A percentile compares a stretch with the other conserved stretches of the same genome.
These are phyloP conservation scores for Phorcus lineatus DNA, from an alignment of 2,888 invertebrate genomes.

Conservation along the genomic window DNA sequence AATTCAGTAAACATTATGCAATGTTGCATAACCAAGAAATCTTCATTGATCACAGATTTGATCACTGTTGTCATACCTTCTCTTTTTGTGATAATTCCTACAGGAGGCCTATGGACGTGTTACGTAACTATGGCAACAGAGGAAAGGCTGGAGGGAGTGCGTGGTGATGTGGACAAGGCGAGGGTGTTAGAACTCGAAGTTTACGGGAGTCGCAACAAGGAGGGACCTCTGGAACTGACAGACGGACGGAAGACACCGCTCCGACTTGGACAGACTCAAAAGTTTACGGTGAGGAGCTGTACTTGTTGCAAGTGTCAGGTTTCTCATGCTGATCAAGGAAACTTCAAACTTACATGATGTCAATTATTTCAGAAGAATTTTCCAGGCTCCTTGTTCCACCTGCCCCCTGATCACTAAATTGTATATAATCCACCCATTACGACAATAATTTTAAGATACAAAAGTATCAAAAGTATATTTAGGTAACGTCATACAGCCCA, in stretches of 20 bases:
- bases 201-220: constrained; percentile 57
- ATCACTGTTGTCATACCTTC: no score
- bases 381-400: no score
- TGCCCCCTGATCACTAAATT: no score
- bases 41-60: no score
- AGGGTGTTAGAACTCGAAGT: constrained; percentile 57
- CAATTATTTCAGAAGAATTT: no score
- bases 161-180: constrained; percentile 45
- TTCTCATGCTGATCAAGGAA: background rate
- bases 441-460: no score
- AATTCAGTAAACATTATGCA: no score
- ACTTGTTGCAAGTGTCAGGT: background rate
- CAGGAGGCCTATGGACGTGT: constrained; percentile 61
- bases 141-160: constrained; percentile 47
- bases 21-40: no score
- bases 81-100: background rate
- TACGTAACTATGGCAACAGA: constrained; percentile 54
- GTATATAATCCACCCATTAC: no score
- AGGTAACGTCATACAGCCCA: no score
- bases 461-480: no score
- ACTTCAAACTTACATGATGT: no score
- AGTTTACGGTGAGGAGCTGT: constrained; percentile 51
- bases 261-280: constrained; percentile 56
- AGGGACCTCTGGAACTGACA: constrained; percentile 58
- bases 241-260: constrained; percentile 45